Evolutionary conservation across 2,797 vertebrate genomes (phyloP).

Genomic region (Bryconaethiops microstoma): DNA sequence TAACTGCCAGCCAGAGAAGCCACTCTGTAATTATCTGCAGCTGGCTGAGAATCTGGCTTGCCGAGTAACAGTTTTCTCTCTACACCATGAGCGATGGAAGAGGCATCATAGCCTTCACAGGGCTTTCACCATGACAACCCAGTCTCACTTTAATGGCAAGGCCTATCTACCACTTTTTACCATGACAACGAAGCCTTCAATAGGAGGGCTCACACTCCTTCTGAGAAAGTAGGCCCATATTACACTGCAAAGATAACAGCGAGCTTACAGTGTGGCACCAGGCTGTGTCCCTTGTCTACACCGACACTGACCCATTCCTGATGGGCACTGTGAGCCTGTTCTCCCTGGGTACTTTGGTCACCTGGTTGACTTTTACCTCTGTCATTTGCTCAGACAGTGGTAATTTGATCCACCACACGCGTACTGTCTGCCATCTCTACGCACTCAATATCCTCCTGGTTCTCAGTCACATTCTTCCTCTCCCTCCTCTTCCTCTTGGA

Average conservation of each 20-base stretch:
- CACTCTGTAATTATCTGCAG: constrained; percentile 50
- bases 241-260: constrained; percentile 16
- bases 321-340: constrained; percentile 14
- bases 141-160: constrained; percentile 12
- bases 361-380: constrained; percentile 64
- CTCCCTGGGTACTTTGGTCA: constrained; percentile 45
- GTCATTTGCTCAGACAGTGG: constrained; percentile 85
- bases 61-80: constrained; percentile 24
- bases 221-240: constrained; percentile 8
- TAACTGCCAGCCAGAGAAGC: constrained; percentile 37
- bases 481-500: constrained; percentile 90
- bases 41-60: constrained; percentile 41
- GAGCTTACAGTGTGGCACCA: not conserved
- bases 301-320: not conserved
- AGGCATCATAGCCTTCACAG: constrained; percentile 38
- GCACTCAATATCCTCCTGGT: constrained; percentile 93
- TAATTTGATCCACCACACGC: constrained; percentile 97
- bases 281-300: not conserved
- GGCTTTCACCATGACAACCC: constrained; percentile 42
- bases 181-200: constrained; percentile 47
- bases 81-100: constrained; percentile 11
- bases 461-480: constrained; percentile 84
- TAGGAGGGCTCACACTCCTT: constrained; percentile 28
- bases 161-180: constrained; percentile 38
- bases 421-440: constrained; percentile 98